Evolutionary conservation across 1,140 invertebrate genomes (phyloP).

Genomic region (Ganaspis sp.): DNA sequence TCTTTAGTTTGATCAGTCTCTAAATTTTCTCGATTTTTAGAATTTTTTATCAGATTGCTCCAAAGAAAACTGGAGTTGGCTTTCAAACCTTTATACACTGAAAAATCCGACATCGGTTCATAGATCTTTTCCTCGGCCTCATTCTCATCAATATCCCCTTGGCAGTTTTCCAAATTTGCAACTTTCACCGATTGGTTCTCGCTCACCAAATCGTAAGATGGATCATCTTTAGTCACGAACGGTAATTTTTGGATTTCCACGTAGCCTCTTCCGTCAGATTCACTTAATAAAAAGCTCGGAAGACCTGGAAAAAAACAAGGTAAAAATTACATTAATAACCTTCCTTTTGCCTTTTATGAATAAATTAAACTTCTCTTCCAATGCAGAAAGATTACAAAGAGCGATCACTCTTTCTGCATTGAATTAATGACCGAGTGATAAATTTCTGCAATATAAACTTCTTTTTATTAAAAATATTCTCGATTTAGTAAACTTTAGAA

Average conservation of each 20-base stretch:
- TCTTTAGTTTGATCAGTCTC: slow-evolving; percentile 5
- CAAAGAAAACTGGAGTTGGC: slow-evolving; percentile 69
- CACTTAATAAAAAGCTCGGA: slow-evolving; percentile 36
- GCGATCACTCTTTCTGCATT: too few species aligned
- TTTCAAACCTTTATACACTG: slow-evolving; percentile 35
- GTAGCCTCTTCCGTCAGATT: slow-evolving; percentile 37
- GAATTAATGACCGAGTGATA: too few species aligned
- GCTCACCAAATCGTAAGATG: neutral
- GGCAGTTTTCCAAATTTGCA: slow-evolving; percentile 44
- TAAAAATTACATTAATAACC: neutral
- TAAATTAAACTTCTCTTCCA: slow-evolving; percentile 40
- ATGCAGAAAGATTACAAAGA: slow-evolving; percentile 34
- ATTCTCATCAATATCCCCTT: slow-evolving; percentile 42
- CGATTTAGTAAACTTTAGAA: too few species aligned
- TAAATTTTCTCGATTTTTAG: neutral
- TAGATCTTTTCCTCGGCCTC: slow-evolving; percentile 47
- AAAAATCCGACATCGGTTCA: slow-evolving; percentile 47
- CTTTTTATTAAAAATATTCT: too few species aligned
- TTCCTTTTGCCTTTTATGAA: neutral
- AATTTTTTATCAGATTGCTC: slow-evolving; percentile 50
- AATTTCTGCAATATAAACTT: too few species aligned
- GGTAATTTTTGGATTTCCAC: slow-evolving; percentile 39
- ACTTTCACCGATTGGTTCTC: slow-evolving; percentile 44
- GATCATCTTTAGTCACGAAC: slow-evolving; percentile 29
- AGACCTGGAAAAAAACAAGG: slow-evolving; percentile 26